Base-by-base conservation (phyloP, 2,797 vertebrate genomes). In the Coccyzus lansbergi region DNA sequence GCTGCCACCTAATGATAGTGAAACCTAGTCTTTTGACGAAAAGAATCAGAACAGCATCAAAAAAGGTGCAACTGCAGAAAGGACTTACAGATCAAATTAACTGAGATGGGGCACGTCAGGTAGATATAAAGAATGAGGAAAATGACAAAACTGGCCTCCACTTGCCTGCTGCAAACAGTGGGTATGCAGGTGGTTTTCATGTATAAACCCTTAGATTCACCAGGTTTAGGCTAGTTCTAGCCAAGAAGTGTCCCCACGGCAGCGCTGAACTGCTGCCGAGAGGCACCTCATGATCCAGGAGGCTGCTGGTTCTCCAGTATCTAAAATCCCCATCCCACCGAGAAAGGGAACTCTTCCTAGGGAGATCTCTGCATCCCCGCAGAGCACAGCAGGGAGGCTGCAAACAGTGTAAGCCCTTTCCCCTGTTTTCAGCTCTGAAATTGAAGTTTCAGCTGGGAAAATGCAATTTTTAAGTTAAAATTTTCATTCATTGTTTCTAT, bases 71-170 rank as follows among this genome's bases (percentile, higher is more conserved):
- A 2, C 14, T 44, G 42, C 42, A 18, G 42, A 16, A 44, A 15
- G 18, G 42, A 16, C 26, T 36, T 42, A 20, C 16, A 49, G 29
- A 55, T 28, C 7, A 22, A 25, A 3, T 25, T 19, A 16, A 11
- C 33, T 21, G n/a, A 38, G 40, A 9, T 0, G 0, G 8, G 8
- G 16, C 13, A 6, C 8, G 8, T 8, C n/a, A 13, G 4, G 5
- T 2, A 4, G 8, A 1, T 0, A 3, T 0, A 34, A 29, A 33
- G 48, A 51, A 15, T 20, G 7, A 4, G 22, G 20, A 52, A n/a
- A 38, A 0, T 10, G 44, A 36, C 0, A 21, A 40, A 26, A 5
- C 2, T 29, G 26, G 44, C 19, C 34, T 46, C 42, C 9, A 4
- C 26, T 38, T 20, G 13, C 79, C 53, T 38, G 20, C 25, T 58